Base-by-base conservation (phyloP, 2,113 vertebrate species). In the Dicrurus megarhynchus region DNA sequence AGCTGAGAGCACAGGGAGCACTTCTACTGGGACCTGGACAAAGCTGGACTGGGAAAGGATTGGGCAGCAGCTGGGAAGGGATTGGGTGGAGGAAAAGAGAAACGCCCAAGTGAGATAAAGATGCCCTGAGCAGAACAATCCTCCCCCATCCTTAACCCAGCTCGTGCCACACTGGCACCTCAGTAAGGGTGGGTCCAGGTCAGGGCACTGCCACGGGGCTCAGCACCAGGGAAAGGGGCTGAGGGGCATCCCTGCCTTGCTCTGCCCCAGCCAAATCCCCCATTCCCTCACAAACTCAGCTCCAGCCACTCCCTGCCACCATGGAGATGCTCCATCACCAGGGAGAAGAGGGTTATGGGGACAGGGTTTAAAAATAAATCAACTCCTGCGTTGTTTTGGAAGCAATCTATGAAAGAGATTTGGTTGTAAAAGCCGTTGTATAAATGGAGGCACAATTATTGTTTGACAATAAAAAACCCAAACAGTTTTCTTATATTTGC, bases 391-490 rank as follows among this genome's bases (percentile, higher is more conserved):
- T 46, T 92, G 85, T 42, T 96, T 57, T 74, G 90, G 41, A 96
- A 93, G 73, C 79, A 90, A 96, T 87, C 80, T 82, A 33, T 84
- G 83, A 53, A 75, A 92, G 56, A 74, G 83, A 84, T 92, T 86
- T 30, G 73, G 85, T 56, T 92, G 90, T 95, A 96, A 97, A 96
- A 94, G 53, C 88, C 81, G 16, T 33, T 78, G 74, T 46, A 95
- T 81, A 96, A 96, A 95, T 71, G 57, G 49, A 96, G 63, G 83
- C 73, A 6, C 73, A 68, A 84, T 96, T 87, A 96, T 84, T 97
- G 93, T 96, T 96, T 94, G 96, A 92, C 95, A 96, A 96, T 96
- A 94, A 95, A 96, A 92, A 70, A 42, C 3, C 11, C 81, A 89
- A 90, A 88, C 60, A 44, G 56, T 93, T 93, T 84, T 68, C 92